These are phyloP conservation scores for Diplodus sargus DNA, from an alignment of 2,797 vertebrate species.

Conservation along the genomic window DNA sequence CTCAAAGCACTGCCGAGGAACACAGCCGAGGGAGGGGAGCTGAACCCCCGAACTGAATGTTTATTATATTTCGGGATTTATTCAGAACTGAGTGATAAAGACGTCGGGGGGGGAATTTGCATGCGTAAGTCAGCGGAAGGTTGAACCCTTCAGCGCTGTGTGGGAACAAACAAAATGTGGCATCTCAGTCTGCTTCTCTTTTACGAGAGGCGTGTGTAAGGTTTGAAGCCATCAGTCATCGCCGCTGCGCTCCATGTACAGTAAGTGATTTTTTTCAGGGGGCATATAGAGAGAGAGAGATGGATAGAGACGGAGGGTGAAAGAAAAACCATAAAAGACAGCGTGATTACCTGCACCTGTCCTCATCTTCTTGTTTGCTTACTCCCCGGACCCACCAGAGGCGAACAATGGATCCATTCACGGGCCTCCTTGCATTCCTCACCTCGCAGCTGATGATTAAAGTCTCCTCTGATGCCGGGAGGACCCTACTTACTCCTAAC, in stretches of 20 bases:
- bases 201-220: not conserved
- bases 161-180: not conserved
- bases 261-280: constrained; percentile 5
- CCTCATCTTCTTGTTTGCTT: constrained; percentile 42
- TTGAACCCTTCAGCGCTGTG: not conserved
- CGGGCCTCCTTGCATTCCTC: constrained; percentile 31
- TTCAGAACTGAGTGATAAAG: constrained; percentile 15
- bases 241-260: constrained; percentile 2
- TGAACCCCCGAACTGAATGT: not conserved
- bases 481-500: constrained; percentile 11
- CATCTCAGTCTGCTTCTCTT: not conserved
- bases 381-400: constrained; percentile 4
- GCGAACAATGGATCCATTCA: constrained; percentile 60
- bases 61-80: constrained; percentile 1
- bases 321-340: constrained; percentile 27
- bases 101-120: not conserved
- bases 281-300: not conserved
- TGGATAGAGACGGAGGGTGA: constrained; percentile 16
- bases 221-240: constrained; percentile 1
- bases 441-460: constrained; percentile 62
- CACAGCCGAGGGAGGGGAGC: constrained; percentile 4
- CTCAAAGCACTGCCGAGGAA: constrained; percentile 29
- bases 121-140: constrained; percentile 3
- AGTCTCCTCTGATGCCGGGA: constrained; percentile 52
- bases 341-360: constrained; percentile 44